phyloP scores from a whole-genome alignment of 2,888 invertebrate genomes.

The Synanthedon myopaeformis region DNA sequence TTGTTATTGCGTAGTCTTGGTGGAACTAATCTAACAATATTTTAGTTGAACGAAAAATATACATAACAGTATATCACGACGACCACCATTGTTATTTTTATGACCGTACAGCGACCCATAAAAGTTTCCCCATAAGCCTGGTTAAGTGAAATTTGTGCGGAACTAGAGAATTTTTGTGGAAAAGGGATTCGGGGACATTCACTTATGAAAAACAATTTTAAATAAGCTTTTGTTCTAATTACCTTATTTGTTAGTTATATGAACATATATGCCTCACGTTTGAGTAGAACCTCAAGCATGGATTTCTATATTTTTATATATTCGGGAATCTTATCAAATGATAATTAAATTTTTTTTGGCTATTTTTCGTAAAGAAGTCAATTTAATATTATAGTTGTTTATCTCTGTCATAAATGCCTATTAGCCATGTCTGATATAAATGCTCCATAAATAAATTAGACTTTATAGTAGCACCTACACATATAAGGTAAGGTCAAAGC shows the following conservation, averaged over 20 bases:
- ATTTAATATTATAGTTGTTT: too few relatives aligned
- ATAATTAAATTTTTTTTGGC: too few relatives aligned
- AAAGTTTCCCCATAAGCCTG: slow-evolving; percentile 33
- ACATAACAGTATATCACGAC: slow-evolving; percentile 20
- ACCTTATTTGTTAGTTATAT: too few relatives aligned
- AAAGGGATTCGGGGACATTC: slow-evolving; percentile 27
- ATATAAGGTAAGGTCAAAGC: slow-evolving; percentile 5
- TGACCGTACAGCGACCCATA: slow-evolving; percentile 30
- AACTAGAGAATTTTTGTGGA: slow-evolving; percentile 28
- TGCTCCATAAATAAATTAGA: not conserved
- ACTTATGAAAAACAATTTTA: too few relatives aligned
- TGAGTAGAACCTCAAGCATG: too few relatives aligned
- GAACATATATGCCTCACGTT: too few relatives aligned
- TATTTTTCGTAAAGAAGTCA: too few relatives aligned
- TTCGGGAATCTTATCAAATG: too few relatives aligned
- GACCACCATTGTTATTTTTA: slow-evolving; percentile 34
- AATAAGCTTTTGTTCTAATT: too few relatives aligned
- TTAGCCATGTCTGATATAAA: too few relatives aligned
- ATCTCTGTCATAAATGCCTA: too few relatives aligned
- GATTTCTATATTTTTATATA: too few relatives aligned
- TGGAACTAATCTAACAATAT: not conserved
- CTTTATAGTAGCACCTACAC: slow-evolving; percentile 2
- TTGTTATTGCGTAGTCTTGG: not conserved
- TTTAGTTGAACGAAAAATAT: slow-evolving; percentile 2
- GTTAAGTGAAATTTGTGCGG: slow-evolving; percentile 50